Percentiles rank a stretch among this genome's conserved stretches.
Conservation (phyloP, 2,797 vertebrate genomes). For the Sebastes hubbsi region DNA sequence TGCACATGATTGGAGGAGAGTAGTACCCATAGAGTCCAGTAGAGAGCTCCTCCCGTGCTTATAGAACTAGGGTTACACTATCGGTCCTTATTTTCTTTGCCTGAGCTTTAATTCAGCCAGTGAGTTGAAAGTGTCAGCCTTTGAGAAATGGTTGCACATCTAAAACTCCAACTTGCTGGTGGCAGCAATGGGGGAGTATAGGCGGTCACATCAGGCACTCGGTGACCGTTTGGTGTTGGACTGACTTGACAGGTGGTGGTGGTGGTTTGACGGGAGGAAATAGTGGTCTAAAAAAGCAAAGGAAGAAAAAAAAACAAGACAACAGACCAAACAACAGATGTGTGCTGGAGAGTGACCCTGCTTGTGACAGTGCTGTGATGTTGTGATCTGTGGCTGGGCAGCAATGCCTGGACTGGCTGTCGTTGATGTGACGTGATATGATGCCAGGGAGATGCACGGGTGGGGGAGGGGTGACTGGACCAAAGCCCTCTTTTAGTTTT, state of each 20-base stretch:
- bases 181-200: slow-evolving; percentile 18
- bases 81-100: not conserved
- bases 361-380: slow-evolving; percentile 56
- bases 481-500: slow-evolving; percentile 38
- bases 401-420: slow-evolving; percentile 44
- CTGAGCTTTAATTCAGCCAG: not conserved
- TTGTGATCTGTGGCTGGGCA: slow-evolving; percentile 48
- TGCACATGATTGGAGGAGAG: too few species aligned
- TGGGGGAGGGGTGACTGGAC: slow-evolving; percentile 20
- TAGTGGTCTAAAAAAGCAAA: slow-evolving; percentile 34
- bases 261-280: slow-evolving; percentile 54
- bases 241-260: slow-evolving; percentile 56
- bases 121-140: slow-evolving; percentile 13
- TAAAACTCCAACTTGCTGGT: slow-evolving; percentile 63
- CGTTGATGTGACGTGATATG: slow-evolving; percentile 52
- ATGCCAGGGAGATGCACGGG: slow-evolving; percentile 37
- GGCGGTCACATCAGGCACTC: slow-evolving; percentile 46
- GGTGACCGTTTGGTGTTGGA: slow-evolving; percentile 36
- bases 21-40: too few species aligned
- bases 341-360: slow-evolving; percentile 62
- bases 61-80: too few species aligned
- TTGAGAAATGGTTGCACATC: slow-evolving; percentile 34
- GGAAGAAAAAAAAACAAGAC: slow-evolving; percentile 8
- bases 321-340: slow-evolving; percentile 61
- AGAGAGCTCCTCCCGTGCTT: too few species aligned